Evolutionary conservation across 2,113 vertebrate genomes (phyloP).

Genomic region (Hiodon alosoides): DNA sequence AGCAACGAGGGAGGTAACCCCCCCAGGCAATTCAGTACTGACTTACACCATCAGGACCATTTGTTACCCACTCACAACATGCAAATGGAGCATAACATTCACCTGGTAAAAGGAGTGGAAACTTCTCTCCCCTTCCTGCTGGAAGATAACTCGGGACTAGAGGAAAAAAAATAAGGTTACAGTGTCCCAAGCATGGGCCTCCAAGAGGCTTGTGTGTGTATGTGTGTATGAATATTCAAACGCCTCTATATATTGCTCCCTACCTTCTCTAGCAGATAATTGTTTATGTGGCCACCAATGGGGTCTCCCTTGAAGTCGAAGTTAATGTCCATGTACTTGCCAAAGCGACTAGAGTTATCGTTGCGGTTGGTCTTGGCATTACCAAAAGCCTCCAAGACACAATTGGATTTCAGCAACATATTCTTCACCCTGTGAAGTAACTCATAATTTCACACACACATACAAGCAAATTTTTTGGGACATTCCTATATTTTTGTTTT

Average conservation of each 20-base stretch:
- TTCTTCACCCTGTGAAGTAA: constrained; percentile 81
- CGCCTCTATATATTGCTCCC: constrained; percentile 15
- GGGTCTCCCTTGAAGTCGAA: constrained; percentile 98
- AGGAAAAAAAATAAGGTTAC: constrained; percentile 5
- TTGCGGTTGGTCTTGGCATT: constrained; percentile 98
- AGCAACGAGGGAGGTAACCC: too few relatives aligned
- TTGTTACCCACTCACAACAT: background rate
- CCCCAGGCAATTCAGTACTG: too few relatives aligned
- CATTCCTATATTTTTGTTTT: constrained; percentile 16
- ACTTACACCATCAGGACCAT: background rate
- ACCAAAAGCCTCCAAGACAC: constrained; percentile 92
- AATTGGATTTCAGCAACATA: constrained; percentile 95
- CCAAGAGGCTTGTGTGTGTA: too few relatives aligned
- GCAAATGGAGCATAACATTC: constrained; percentile 25
- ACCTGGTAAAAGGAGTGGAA: constrained; percentile 99
- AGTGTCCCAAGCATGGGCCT: background rate
- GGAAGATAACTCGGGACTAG: constrained; percentile 93
- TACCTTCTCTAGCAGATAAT: constrained; percentile 97
- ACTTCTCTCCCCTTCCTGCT: constrained; percentile 87
- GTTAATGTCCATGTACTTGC: constrained; percentile 99
- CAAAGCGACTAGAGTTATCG: constrained; percentile 97
- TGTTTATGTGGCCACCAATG: constrained; percentile 95
- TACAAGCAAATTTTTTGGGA: background rate
- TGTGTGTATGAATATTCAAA: too few relatives aligned
- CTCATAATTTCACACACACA: constrained; percentile 20